Evolutionary conservation across 1,140 invertebrate species (phyloP).

Genomic region (Ceratina australensis): DNA sequence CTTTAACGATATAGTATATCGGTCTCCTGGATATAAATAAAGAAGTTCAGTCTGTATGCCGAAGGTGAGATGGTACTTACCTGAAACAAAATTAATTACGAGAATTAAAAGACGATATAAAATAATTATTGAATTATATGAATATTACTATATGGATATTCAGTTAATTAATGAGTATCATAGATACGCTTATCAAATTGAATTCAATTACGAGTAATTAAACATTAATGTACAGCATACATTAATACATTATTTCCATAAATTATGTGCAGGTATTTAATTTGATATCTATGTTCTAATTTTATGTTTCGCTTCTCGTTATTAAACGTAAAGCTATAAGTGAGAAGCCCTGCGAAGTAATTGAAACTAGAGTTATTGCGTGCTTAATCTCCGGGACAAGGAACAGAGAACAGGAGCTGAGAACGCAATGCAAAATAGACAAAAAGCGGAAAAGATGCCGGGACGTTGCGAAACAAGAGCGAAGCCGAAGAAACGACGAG

Average conservation of each 20-base stretch:
- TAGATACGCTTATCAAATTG: not conserved
- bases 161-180: not conserved
- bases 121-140: not conserved
- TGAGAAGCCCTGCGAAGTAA: not conserved
- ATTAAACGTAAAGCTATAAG: not conserved
- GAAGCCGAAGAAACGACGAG: not conserved
- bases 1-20: too few species aligned
- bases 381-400: not conserved
- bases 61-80: not conserved
- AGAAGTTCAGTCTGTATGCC: too few species aligned
- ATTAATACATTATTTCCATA: too few species aligned
- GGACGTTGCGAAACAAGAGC: not conserved
- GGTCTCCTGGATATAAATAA: too few species aligned
- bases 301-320: too few species aligned
- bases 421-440: conserved; percentile 17
- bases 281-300: not conserved
- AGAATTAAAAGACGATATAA: not conserved
- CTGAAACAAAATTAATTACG: not conserved
- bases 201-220: not conserved
- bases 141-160: too few species aligned
- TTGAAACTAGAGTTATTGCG: conserved; percentile 12
- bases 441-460: not conserved
- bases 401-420: not conserved
- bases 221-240: too few species aligned
- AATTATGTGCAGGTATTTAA: too few species aligned